Base-by-base conservation (phyloP, 2,888 invertebrate species). In the Agonopterix heracliana region DNA sequence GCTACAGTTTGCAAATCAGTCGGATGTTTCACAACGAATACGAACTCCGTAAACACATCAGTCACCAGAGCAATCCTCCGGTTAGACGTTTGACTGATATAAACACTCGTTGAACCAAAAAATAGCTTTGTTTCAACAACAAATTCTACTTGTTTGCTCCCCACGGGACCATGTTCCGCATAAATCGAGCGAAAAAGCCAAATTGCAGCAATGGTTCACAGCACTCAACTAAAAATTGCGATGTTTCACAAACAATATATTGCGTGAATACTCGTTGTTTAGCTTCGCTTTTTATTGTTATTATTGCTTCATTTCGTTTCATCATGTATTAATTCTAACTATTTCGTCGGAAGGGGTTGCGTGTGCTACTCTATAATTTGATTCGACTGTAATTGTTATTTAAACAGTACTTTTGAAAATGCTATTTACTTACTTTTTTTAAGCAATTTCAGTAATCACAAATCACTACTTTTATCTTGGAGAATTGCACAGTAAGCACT, bases 111-210 rank as follows among this genome's bases (percentile, higher is more conserved):
- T 62, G 64, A 68, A 69, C 71, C 70, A 78, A 85, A 85, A 82
- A 79, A 83, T 73, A 60, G 74, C 69, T 69, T 64, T 75, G 74
- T 76, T 74, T 71, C 71, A 71, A 73, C 74, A 79, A 81, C 79
- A 79, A 81, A 82, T 81, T 78, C 66, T 69, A 68, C 78, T 80
- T 83, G 86, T 87, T 85, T 82, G 78, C 79, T 81, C 77, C 82
- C 81, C 78, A 72, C 78, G 75, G 71, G 67, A 57, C 73, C 69
- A 70, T 78, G 81, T 80, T 80, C 75, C 81, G 64, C 81, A 84
- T 87, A 87, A 88, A 88, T 86, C 76, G 74, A 72, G 76, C 72
- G 77, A 73, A 83, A 83, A 78, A 74, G 75, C 79, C 78, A 81
- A 87, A 88, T 86, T 86, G 83, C 84, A 69, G 73, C 74, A 66